Conservation (phyloP, 2,113 vertebrate species). For the Entomyzon cyanotis region DNA sequence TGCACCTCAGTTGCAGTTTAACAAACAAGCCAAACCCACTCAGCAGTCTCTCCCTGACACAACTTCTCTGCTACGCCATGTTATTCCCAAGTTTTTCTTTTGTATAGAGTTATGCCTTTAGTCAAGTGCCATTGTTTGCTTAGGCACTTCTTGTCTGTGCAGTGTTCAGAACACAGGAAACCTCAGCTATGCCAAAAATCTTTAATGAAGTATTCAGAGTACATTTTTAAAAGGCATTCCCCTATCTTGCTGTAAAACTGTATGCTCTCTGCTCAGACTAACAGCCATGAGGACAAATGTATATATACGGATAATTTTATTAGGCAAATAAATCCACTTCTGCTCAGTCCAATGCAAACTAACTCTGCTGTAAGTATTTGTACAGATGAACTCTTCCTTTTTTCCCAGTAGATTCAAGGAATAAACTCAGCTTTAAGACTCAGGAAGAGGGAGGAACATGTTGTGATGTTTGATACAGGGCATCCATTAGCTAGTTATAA, state of each 20-base stretch:
- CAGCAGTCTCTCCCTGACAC: background rate
- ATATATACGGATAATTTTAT: background rate
- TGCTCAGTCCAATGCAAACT: background rate
- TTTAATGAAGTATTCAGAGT: background rate
- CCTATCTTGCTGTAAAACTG: background rate
- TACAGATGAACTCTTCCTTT: background rate
- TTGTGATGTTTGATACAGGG: background rate
- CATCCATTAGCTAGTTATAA: background rate
- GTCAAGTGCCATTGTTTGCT: background rate
- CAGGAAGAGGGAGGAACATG: background rate
- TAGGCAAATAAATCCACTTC: background rate
- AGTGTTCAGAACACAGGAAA: constrained; percentile 24
- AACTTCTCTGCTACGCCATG: background rate
- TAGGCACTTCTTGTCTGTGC: background rate
- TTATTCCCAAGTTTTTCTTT: background rate
- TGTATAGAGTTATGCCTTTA: background rate
- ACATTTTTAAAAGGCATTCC: background rate
- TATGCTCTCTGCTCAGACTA: background rate
- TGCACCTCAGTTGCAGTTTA: background rate
- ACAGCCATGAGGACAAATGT: background rate
- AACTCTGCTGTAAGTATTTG: background rate
- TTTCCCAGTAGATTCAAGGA: background rate
- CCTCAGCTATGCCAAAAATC: constrained; percentile 11
- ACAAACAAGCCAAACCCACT: background rate
- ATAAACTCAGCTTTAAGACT: background rate